A percentile compares a stretch with the other conserved stretches of the same genome.
phyloP scores from a whole-genome alignment of 2,797 vertebrate genomes.

The Accipiter minullus region DNA sequence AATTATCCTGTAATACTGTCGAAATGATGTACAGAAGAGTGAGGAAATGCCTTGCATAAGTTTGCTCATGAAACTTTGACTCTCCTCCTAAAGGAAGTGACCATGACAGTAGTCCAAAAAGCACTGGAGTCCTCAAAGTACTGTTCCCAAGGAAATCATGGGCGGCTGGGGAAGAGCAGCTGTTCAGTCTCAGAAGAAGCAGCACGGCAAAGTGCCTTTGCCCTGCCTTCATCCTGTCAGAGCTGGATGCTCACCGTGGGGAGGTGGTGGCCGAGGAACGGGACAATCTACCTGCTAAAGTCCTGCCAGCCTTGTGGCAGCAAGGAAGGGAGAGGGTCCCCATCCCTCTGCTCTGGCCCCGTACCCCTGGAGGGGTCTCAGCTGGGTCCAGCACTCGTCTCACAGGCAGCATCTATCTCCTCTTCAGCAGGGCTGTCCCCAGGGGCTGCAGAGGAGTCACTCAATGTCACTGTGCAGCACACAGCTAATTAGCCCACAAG shows the following conservation, averaged over 20 bases:
- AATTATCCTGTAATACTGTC: not conserved
- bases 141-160: not conserved
- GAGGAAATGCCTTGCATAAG: not conserved
- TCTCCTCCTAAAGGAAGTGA: not conserved
- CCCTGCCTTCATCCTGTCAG: not conserved
- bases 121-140: not conserved
- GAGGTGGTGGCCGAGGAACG: fast-evolving
- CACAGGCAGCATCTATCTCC: not conserved
- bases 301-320: not conserved
- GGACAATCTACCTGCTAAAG: not conserved
- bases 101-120: not conserved
- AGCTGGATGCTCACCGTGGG: not conserved
- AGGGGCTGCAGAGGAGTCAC: not conserved
- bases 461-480: not conserved
- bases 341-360: not conserved
- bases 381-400: not conserved
- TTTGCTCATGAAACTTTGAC: not conserved
- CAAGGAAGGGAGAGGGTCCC: not conserved
- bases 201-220: not conserved
- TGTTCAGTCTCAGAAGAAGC: not conserved
- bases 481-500: not conserved
- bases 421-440: not conserved
- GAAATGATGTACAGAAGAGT: not conserved
- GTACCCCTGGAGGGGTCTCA: fast-evolving
- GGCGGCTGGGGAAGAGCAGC: not conserved